Evolutionary conservation across 1,140 invertebrate species (phyloP).

Genomic region (Pararge aegeria): DNA sequence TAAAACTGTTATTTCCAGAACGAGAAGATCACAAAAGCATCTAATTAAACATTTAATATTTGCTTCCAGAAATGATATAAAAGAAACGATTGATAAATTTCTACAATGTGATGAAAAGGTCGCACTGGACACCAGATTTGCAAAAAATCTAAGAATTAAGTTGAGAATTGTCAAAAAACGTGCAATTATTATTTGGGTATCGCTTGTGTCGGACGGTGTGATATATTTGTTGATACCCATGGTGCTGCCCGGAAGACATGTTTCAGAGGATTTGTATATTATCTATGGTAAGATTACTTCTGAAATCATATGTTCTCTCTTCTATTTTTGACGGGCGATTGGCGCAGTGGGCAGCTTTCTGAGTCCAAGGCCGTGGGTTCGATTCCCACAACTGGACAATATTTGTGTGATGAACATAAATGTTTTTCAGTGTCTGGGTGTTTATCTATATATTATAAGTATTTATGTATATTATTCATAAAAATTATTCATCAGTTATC

Average conservation of each 20-base stretch:
- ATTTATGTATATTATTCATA: too few species aligned
- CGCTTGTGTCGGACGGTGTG: slow-evolving; percentile 36
- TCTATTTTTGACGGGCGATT: too few species aligned
- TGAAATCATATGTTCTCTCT: too few species aligned
- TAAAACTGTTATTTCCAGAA: too few species aligned
- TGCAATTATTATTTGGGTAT: slow-evolving; percentile 43
- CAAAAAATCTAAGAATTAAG: slow-evolving; percentile 30
- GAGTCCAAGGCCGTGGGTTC: too few species aligned
- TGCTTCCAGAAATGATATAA: slow-evolving; percentile 38
- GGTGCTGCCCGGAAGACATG: slow-evolving; percentile 40
- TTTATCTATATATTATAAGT: too few species aligned
- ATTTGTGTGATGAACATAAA: too few species aligned
- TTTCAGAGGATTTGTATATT: slow-evolving; percentile 43
- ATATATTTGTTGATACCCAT: slow-evolving; percentile 39
- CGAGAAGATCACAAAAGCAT: too few species aligned
- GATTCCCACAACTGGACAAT: too few species aligned
- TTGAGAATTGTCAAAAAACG: slow-evolving; percentile 45
- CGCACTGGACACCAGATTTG: slow-evolving; percentile 33
- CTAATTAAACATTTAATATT: neutral
- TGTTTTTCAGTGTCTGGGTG: too few species aligned
- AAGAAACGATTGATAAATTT: slow-evolving; percentile 36
- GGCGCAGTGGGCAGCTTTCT: too few species aligned
- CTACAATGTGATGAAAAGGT: slow-evolving; percentile 34
- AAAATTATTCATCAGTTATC: too few species aligned
- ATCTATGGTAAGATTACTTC: slow-evolving; percentile 47